phyloP scores from a whole-genome alignment of 2,888 invertebrate genomes.

The Coelogynopora nodosa region DNA sequence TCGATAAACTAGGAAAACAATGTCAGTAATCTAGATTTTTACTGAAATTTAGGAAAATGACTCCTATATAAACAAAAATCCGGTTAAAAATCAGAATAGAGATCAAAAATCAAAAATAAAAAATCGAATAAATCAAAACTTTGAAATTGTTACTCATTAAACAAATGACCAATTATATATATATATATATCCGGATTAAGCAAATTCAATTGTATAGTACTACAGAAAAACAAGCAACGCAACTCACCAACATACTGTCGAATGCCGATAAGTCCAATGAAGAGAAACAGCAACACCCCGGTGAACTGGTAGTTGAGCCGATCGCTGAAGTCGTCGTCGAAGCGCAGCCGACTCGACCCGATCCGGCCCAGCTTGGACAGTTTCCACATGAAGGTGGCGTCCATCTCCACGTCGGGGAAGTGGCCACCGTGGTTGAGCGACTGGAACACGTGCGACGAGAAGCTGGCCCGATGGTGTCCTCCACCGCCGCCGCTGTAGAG shows the following conservation, averaged over 20 bases:
- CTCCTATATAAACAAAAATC: too few species aligned
- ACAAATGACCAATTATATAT: too few species aligned
- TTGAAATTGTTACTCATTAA: too few species aligned
- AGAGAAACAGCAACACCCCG: constrained; percentile 44
- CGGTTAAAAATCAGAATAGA: too few species aligned
- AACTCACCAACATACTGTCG: constrained; percentile 46
- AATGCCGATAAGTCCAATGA: constrained; percentile 46
- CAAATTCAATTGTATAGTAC: too few species aligned
- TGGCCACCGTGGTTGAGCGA: constrained; percentile 27
- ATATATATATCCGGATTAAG: too few species aligned
- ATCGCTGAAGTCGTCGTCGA: constrained; percentile 45
- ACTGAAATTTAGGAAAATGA: too few species aligned
- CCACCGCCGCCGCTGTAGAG: constrained; percentile 29
- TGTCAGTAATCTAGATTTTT: too few species aligned
- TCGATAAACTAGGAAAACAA: too few species aligned
- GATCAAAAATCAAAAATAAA: too few species aligned
- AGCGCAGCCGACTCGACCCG: constrained; percentile 44
- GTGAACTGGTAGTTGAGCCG: constrained; percentile 46
- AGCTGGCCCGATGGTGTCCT: constrained; percentile 5
- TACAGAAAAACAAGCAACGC: too few species aligned
- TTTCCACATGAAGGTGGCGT: constrained; percentile 46
- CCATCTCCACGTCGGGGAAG: constrained; percentile 38
- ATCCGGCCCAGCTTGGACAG: constrained; percentile 46
- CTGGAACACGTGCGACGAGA: constrained; percentile 34
- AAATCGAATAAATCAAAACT: too few species aligned